These are phyloP conservation scores for Acromyrmex echinatior DNA, from an alignment of 1,140 invertebrate species.

Conservation along the genomic window DNA sequence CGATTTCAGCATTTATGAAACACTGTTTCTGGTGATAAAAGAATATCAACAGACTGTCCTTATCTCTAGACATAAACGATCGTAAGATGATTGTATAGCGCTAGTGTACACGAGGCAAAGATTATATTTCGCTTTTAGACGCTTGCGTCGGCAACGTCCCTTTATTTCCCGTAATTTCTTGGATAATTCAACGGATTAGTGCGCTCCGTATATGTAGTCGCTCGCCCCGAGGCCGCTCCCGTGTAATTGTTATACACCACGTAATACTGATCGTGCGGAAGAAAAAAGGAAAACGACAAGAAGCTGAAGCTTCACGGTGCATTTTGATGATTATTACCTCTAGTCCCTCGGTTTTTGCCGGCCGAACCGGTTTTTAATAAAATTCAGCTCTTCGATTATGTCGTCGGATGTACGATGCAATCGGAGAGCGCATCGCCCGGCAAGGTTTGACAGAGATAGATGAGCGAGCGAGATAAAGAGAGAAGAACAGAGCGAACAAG, in stretches of 20 bases:
- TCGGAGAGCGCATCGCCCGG: constrained; percentile 40
- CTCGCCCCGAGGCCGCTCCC: not conserved
- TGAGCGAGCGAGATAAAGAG: not conserved
- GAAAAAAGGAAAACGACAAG: not conserved
- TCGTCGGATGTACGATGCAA: constrained; percentile 54
- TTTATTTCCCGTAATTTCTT: constrained; percentile 38
- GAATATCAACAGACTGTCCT: constrained; percentile 35
- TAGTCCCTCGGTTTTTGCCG: constrained; percentile 31
- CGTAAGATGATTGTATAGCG: not conserved
- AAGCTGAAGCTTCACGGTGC: constrained; percentile 7
- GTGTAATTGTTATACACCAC: constrained; percentile 36
- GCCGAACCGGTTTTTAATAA: constrained; percentile 59
- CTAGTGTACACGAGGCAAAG: not conserved
- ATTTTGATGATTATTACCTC: constrained; percentile 45
- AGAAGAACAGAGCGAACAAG: not conserved
- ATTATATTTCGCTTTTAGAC: not conserved
- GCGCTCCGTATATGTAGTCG: not conserved
- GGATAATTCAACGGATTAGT: constrained; percentile 30
- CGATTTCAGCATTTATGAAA: not conserved
- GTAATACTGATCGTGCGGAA: not conserved
- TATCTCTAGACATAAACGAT: constrained; percentile 15
- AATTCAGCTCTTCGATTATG: constrained; percentile 58
- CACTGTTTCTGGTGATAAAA: constrained; percentile 8
- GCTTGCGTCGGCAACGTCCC: not conserved
- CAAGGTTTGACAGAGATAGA: not conserved